Percentiles rank a stretch among this genome's conserved stretches.
Evolutionary conservation across 1,140 invertebrate genomes (phyloP).

Genomic region (Rhagoletis pomonella): DNA sequence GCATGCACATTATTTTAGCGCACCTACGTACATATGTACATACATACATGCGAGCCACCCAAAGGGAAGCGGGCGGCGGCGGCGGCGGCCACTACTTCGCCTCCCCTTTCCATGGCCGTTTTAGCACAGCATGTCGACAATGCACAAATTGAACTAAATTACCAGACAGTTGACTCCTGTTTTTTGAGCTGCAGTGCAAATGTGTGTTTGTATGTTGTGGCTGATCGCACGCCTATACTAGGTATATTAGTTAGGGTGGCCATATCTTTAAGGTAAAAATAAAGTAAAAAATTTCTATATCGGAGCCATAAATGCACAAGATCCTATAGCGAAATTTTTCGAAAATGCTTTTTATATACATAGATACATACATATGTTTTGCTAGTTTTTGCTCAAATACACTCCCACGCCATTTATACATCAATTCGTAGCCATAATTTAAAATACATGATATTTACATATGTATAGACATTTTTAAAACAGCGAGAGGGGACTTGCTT

Average conservation of each 20-base stretch:
- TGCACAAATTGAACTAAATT: conserved; percentile 51
- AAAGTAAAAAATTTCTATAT: too few species aligned
- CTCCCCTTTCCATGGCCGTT: neutral
- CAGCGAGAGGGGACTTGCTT: too few species aligned
- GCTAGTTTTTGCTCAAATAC: too few species aligned
- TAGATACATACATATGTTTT: too few species aligned
- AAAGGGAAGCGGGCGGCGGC: neutral
- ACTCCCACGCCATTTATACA: too few species aligned
- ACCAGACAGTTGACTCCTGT: conserved; percentile 51
- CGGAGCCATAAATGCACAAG: too few species aligned
- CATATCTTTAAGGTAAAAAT: too few species aligned
- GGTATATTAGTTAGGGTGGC: neutral
- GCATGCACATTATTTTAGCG: neutral
- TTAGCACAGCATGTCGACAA: conserved; percentile 31
- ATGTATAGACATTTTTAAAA: too few species aligned
- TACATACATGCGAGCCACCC: neutral
- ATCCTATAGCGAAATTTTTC: too few species aligned
- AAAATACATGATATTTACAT: too few species aligned
- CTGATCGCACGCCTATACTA: neutral
- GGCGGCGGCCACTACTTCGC: neutral
- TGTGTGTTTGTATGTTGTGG: neutral
- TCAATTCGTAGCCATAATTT: too few species aligned
- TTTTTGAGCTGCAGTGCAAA: neutral
- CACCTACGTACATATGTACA: neutral
- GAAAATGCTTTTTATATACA: too few species aligned